phyloP scores from a whole-genome alignment of 2,888 invertebrate genomes.

The Cordilura impudica region DNA sequence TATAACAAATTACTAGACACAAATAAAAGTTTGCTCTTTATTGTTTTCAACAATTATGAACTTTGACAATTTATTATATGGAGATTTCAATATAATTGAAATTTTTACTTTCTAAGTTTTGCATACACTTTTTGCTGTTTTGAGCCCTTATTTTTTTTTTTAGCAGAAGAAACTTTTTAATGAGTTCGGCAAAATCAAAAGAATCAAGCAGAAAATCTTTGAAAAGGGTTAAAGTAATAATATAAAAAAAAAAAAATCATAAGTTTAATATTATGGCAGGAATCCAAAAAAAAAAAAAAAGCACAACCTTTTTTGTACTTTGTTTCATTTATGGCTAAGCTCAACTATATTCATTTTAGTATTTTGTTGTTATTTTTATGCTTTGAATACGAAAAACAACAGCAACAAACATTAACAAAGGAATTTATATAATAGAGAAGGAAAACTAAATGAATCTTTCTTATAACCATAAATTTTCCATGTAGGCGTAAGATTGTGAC shows the following conservation, averaged over 20 bases:
- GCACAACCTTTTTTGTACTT: not conserved
- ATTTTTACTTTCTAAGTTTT: conserved; percentile 21
- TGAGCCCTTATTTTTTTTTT: conserved; percentile 7
- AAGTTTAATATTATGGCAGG: not conserved
- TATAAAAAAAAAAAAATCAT: conserved; percentile 12
- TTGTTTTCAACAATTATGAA: conserved; percentile 48
- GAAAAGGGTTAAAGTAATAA: conserved; percentile 6
- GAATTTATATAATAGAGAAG: not conserved
- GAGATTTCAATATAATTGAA: conserved; percentile 57
- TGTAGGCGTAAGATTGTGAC: conserved; percentile 7
- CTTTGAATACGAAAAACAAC: not conserved
- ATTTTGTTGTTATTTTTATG: not conserved
- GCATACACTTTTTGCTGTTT: not conserved
- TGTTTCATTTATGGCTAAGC: not conserved
- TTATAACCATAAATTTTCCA: conserved; percentile 4
- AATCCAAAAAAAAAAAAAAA: not conserved
- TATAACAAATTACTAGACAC: conserved; percentile 10
- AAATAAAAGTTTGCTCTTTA: too few relatives aligned
- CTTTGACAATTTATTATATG: conserved; percentile 56
- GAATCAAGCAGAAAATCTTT: conserved; percentile 19
- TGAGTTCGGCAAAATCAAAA: conserved; percentile 46
- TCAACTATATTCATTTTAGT: not conserved
- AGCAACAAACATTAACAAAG: not conserved
- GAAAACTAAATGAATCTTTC: not conserved
- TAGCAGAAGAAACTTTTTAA: conserved; percentile 45